These are phyloP conservation scores for Tympanuchus pallidicinctus DNA, from an alignment of 2,113 vertebrate species.

Conservation along the genomic window DNA sequence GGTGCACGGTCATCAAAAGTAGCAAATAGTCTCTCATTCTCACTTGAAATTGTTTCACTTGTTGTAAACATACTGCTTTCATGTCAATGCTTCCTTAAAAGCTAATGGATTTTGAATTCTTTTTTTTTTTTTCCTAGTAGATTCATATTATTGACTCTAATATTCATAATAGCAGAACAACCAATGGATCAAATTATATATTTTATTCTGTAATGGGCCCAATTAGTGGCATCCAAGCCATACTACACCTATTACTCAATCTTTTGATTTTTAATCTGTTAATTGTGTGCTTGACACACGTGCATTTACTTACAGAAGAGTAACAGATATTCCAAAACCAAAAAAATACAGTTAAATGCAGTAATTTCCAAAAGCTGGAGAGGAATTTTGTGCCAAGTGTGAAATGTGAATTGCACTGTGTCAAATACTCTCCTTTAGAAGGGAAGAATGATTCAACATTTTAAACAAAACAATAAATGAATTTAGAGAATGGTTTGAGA, in stretches of 20 bases:
- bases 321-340: neutral
- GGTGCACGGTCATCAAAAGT: neutral
- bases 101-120: neutral
- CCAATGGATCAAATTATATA: slow-evolving; percentile 27
- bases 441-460: neutral
- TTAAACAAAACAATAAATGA: neutral
- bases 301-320: neutral
- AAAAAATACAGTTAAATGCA: neutral
- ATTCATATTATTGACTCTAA: neutral
- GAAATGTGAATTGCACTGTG: neutral
- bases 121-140: neutral
- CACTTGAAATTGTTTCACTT: neutral
- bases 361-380: neutral
- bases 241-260: neutral
- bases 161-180: neutral
- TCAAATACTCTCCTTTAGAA: neutral
- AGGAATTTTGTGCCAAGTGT: neutral
- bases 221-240: neutral
- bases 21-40: slow-evolving; percentile 3
- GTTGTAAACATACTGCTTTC: neutral
- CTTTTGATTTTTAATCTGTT: neutral
- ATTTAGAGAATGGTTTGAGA: no score
- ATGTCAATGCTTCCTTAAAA: neutral
- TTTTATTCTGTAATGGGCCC: neutral
- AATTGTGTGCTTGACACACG: neutral